These are phyloP conservation scores for Aphodius granarius DNA, from an alignment of 2,888 invertebrate genomes.

Conservation along the genomic window DNA sequence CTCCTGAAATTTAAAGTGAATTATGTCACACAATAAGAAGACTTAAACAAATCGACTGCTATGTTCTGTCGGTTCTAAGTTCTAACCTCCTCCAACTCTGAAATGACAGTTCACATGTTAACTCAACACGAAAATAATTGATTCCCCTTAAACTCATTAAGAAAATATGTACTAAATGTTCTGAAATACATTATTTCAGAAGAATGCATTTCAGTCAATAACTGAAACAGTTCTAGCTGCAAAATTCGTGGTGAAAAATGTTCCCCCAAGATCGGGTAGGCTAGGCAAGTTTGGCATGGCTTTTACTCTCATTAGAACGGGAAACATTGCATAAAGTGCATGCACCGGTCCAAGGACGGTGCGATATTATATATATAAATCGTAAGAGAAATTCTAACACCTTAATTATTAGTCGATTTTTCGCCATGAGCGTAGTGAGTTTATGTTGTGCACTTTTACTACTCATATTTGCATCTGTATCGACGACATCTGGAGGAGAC, in stretches of 20 bases:
- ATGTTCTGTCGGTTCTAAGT: no score
- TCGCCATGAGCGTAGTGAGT: conserved; percentile 16
- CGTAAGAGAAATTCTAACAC: conserved; percentile 16
- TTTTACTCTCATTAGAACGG: neutral
- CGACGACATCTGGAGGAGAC: neutral
- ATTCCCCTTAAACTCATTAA: no score
- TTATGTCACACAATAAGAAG: no score
- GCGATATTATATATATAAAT: conserved; percentile 23
- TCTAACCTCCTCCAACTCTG: no score
- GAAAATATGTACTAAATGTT: no score
- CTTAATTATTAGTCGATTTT: conserved; percentile 18
- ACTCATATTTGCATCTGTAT: conserved; percentile 2
- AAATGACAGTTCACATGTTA: no score
- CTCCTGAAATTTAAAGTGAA: no score
- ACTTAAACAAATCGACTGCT: no score
- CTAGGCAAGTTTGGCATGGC: neutral
- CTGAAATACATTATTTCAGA: no score
- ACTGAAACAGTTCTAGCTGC: no score
- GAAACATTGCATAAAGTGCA: neutral
- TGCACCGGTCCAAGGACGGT: conserved; percentile 20
- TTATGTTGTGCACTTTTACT: conserved; percentile 12
- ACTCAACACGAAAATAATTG: no score
- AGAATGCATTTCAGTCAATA: no score
- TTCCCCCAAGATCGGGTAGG: neutral
- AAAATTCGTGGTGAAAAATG: neutral